Percentiles rank a stretch among this genome's conserved stretches.
Conservation (phyloP, 2,797 vertebrate genomes). For the Poliocrania exsul region DNA sequence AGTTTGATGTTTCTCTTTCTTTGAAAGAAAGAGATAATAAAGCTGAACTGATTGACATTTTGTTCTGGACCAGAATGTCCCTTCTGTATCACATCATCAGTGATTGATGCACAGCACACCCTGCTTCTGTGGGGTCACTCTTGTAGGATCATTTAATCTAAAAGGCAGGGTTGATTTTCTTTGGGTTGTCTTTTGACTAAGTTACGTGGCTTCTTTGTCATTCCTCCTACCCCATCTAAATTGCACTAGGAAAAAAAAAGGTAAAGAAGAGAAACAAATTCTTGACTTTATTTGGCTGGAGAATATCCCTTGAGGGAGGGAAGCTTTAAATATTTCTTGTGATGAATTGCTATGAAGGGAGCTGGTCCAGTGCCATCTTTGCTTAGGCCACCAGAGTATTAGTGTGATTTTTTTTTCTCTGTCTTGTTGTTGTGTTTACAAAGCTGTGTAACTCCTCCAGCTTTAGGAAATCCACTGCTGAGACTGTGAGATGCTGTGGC, state of each 20-base stretch:
- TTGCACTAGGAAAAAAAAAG: neutral
- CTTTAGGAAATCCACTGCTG: neutral
- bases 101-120: neutral
- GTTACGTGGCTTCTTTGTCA: neutral
- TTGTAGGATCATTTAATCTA: neutral
- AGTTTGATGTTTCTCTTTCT: neutral
- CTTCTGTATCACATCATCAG: neutral
- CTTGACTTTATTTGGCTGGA: conserved; percentile 61
- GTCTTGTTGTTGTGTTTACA: neutral
- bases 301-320: neutral
- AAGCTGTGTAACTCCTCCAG: neutral
- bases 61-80: neutral
- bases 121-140: neutral
- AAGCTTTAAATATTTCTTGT: neutral
- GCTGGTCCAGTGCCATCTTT: conserved; percentile 41
- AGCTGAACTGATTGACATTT: conserved; percentile 5
- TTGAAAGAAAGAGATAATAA: neutral
- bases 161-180: neutral
- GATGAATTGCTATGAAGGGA: neutral
- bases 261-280: conserved; percentile 25
- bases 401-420: neutral
- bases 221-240: neutral
- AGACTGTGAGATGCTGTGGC: neutral
- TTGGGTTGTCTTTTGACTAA: neutral
- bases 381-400: neutral